Conservation (phyloP, 2,888 invertebrate species). For the Tanaodytes sp. region DNA sequence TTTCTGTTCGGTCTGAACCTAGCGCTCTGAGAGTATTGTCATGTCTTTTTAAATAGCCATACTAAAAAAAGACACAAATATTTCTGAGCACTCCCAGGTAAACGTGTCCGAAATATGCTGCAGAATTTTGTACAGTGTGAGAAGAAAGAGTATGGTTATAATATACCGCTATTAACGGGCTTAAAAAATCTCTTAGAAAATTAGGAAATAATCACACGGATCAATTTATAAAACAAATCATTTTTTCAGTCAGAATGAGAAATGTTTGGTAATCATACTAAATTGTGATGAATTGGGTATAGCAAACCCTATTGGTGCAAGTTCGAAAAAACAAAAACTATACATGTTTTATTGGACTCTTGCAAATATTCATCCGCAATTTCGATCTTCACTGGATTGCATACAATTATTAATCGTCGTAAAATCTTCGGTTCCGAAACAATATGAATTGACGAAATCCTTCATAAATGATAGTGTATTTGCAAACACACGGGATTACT, state of each 20-base stretch:
- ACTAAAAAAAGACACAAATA: too few relatives aligned
- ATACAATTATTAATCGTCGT: not conserved
- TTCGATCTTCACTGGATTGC: constrained; percentile 1
- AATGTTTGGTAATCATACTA: not conserved
- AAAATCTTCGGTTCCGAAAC: not conserved
- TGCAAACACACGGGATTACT: not conserved
- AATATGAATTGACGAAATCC: not conserved
- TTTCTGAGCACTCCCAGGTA: too few relatives aligned
- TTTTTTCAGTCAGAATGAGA: constrained; percentile 3
- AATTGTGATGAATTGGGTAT: constrained; percentile 1
- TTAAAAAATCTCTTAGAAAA: not conserved
- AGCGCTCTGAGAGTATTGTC: too few relatives aligned
- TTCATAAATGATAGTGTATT: not conserved
- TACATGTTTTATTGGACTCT: not conserved
- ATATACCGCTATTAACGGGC: not conserved
- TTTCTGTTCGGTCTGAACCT: too few relatives aligned
- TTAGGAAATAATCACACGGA: not conserved
- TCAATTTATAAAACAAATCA: not conserved
- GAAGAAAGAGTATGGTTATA: not conserved
- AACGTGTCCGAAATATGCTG: too few relatives aligned
- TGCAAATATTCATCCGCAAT: not conserved
- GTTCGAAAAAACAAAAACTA: not conserved
- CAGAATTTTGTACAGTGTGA: too few relatives aligned
- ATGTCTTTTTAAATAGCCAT: too few relatives aligned
- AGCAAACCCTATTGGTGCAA: not conserved